A percentile compares a stretch with the other conserved stretches of the same genome.
phyloP scores from a whole-genome alignment of 1,140 invertebrate species.

The Drosophila orosa region DNA sequence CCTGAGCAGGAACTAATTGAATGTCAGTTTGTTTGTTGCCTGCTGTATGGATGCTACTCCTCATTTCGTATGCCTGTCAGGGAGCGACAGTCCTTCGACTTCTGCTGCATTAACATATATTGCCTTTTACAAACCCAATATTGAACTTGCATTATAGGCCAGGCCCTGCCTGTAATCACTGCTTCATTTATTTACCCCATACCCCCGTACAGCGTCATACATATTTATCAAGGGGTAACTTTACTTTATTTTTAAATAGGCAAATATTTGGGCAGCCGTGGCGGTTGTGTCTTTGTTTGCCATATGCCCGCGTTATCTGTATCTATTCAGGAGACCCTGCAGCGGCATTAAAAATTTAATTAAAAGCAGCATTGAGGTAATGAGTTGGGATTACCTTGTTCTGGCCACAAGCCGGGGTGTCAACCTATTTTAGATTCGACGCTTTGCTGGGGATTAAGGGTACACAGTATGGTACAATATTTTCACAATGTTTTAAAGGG shows the following conservation, averaged over 20 bases:
- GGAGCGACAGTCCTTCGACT: slow-evolving; percentile 17
- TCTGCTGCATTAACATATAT: slow-evolving; percentile 58
- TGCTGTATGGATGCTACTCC: slow-evolving; percentile 22
- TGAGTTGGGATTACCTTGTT: slow-evolving; percentile 20
- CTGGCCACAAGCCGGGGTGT: slow-evolving; percentile 13
- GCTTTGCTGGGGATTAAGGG: slow-evolving; percentile 3
- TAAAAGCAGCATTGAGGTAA: slow-evolving; percentile 17
- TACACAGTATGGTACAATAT: neutral
- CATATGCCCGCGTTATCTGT: slow-evolving; percentile 18
- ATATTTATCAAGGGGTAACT: slow-evolving; percentile 17
- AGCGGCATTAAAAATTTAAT: slow-evolving; percentile 31
- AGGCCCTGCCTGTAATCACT: slow-evolving; percentile 20
- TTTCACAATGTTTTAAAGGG: neutral
- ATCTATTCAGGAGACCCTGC: slow-evolving; percentile 21
- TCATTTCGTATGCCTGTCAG: slow-evolving; percentile 60
- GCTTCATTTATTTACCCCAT: slow-evolving; percentile 15
- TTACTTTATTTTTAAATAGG: slow-evolving; percentile 34
- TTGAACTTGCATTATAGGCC: slow-evolving; percentile 59
- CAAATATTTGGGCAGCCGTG: slow-evolving; percentile 42
- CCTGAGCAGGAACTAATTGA: slow-evolving; percentile 57
- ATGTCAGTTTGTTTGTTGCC: slow-evolving; percentile 59
- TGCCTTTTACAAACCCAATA: slow-evolving; percentile 55
- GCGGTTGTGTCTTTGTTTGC: slow-evolving; percentile 15
- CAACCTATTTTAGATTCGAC: slow-evolving; percentile 6
- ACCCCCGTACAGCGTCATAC: neutral